Evolutionary conservation across 2,888 invertebrate species (phyloP), one percentile per base, ranked within the genome.

Genomic region (Congeria kusceri): DNA sequence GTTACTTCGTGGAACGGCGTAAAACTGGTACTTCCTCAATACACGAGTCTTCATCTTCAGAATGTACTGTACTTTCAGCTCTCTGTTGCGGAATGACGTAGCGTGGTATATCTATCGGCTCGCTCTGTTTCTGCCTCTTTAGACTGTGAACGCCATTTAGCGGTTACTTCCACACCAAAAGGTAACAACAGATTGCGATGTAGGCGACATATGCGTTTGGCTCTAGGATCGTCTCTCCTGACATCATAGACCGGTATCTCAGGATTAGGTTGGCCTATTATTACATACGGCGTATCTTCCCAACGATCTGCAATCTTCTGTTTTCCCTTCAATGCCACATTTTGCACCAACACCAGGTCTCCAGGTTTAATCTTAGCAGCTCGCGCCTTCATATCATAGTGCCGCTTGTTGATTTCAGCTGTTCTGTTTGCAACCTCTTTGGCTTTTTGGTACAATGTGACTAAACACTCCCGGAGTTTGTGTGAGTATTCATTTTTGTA

Each of bases 161-260:
- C n/a, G 3, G 39, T 39, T 39, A 39, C 9, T 1, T 39, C 39
- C 39, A 39, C 39, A 13, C 39, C 39, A 39, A 46, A 39, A n/a
- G 44, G 63, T 18, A 63, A 25, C n/a, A 63, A 53, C 25, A 53
- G 25, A 25, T 53, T 53, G 53, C 53, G 53, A 53, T 53, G 53
- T 13, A 62, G 62, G 23, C 29, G 62, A 39, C 39, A 18, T 32
- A 29, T 62, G n/a, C 32, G 29, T 25, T 27, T 58, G 29, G 56
- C 28, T 18, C 23, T 15, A 11, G 32, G 18, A 20, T 29, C 28
- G 5, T 56, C 32, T 58, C 27, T 39, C 47, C 29, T 68, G 20
- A 68, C 47, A 7, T 46, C 61, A 47, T 46, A 68, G 5, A 64
- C 64, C 25, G 64, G 64, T n/a, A 46, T 64, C 13, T 64, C 46